Evolutionary conservation across 2,888 invertebrate genomes (phyloP), one percentile per base, ranked within the genome.

Genomic region (Troglohyphantes excavatus): DNA sequence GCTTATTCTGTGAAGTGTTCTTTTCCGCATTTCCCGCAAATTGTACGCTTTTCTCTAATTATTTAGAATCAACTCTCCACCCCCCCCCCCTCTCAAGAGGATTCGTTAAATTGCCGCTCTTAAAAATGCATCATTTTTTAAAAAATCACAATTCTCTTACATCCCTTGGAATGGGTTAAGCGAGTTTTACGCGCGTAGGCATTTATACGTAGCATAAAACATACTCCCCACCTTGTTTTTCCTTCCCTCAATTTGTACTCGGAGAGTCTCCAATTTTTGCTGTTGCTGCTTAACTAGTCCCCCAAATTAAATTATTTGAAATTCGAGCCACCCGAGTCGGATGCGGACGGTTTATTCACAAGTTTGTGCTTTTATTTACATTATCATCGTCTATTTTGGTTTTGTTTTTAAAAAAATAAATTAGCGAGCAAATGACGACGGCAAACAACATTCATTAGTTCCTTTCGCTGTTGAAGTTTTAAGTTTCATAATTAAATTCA

Each of bases 271-370:
- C n/a, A 23, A 46, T 19, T 81, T 68, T 65, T 11, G 78, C 72
- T 73, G 61, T 27, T 46, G 46, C 46, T 63, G 83, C 83, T 46
- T 73, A 83, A 82, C 82, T 72, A 83, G 73, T 63, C 61, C 19
- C 13, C 83, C 63, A 83, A 73, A 83, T 83, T 83, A 83, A 83
- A 83, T 83, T 83, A 83, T 83, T 73, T 46, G 73, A 83, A 83
- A 83, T 83, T 73, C 39, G 83, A 83, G 65, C 73, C 72, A 33
- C 68, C 46, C 63, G 26, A 23, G 65, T 27, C 6, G 23, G 11
- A 76, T 46, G 79, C 26, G 39, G 43, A 39, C 21, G 17, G 29
- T 46, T 81, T 68, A 67, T 81, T 81, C 68, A 78, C 68, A 63
- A 3, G 67, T 67, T 68, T 21, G 26, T 27, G 29, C 53, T 46